Base-by-base conservation (phyloP, 1,140 invertebrate species). In the Ceratina calcarata region DNA sequence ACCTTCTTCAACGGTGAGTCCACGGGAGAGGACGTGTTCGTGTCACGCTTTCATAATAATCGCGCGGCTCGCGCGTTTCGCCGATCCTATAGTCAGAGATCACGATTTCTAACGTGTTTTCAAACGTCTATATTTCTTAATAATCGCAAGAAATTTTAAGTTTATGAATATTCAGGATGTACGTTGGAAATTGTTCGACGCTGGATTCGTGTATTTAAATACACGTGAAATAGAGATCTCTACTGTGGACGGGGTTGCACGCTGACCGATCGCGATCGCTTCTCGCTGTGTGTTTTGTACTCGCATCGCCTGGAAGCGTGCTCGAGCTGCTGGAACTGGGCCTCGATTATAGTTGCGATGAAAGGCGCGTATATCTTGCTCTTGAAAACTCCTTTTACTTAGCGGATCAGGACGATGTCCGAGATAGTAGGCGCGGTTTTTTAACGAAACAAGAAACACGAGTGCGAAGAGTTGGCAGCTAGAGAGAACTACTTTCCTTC, bases 1-100 rank as follows among this genome's bases (percentile, higher is more conserved):
- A 92, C 90, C n/a, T 93, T 93, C 74, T 93, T 93, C 76, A 91
- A 91, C 67, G 82, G 92, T 92, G 86, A 92, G 90, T 91, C 74
- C 81, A 79, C 61, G 73, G 66, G 32, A 37, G 32, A 37, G 32
- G 70, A 58, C 64, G 82, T 74, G 80, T 81, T 72, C 77, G 71
- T 72, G 67, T 73, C 77, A 79, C 77, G 78, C 79, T 85, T 77
- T 81, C 73, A 68, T 81, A 70, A 75, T 69, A 76, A 55, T 15
- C 82, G 32, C 15, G 67, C 57, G 37, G 2, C 24, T 24, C 45
- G 57, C 15, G 58, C 32, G 58, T 37, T 53, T 51, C 22, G 65
- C 12, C 32, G 32, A 37, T 37, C 55, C 20, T 1, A 3, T 53
- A 15, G 51, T 20, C 15, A 27, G 24, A 18, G 61, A 55, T 53